Conservation (phyloP, 92 coral and sea anemone genomes). For the Meandrina meandrites region DNA sequence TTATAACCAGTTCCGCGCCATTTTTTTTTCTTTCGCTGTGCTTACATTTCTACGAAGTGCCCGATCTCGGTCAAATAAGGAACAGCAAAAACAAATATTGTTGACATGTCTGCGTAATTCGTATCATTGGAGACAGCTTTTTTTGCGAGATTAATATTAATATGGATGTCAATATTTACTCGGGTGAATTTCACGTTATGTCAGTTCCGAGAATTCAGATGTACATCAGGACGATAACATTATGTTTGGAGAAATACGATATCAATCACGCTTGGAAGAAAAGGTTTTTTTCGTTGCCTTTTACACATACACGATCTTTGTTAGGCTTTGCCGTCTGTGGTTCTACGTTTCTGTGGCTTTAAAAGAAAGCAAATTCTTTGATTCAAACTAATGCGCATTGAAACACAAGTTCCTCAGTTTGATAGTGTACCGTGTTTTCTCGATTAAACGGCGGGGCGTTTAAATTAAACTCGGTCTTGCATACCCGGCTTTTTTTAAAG, state of each 20-base stretch:
- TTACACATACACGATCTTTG: background rate
- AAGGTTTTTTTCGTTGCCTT: background rate
- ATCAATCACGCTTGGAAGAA: background rate
- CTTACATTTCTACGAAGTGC: too few relatives aligned
- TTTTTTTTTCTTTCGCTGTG: too few relatives aligned
- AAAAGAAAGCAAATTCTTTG: background rate
- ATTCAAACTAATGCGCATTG: background rate
- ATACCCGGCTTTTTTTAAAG: too few relatives aligned
- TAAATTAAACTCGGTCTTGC: too few relatives aligned
- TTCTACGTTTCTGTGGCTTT: background rate
- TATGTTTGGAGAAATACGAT: background rate
- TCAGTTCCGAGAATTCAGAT: background rate
- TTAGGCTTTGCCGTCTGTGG: background rate
- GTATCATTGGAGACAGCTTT: too few relatives aligned
- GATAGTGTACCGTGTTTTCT: background rate
- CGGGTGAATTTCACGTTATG: background rate
- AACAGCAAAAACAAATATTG: too few relatives aligned
- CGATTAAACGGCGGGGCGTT: background rate
- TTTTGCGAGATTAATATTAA: too few relatives aligned
- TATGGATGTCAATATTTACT: background rate
- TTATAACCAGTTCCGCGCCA: too few relatives aligned
- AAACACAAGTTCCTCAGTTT: background rate
- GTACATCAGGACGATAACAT: background rate
- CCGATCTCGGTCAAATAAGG: too few relatives aligned
- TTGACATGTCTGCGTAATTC: too few relatives aligned